Evolutionary conservation across 2,888 invertebrate genomes (phyloP).

Genomic region (Acrocyrtus sp.): DNA sequence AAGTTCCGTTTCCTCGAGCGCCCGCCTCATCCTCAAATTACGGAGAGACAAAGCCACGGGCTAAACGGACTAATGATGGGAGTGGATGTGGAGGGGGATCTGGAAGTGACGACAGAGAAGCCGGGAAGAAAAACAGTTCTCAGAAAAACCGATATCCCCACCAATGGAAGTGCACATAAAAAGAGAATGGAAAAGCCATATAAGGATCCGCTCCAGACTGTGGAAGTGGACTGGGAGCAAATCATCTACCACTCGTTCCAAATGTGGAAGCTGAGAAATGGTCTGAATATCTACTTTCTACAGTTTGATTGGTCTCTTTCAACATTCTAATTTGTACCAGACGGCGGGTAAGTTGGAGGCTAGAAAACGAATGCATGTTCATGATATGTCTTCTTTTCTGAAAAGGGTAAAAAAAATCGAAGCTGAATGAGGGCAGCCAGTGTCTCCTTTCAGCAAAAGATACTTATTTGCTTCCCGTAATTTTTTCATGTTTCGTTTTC

Average conservation of each 20-base stretch:
- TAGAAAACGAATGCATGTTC: too few species aligned
- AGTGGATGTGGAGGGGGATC: neutral
- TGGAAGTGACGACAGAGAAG: neutral
- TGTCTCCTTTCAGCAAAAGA: neutral
- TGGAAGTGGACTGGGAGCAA: conserved; percentile 44
- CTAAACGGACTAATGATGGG: too few species aligned
- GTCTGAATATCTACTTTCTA: conserved; percentile 51
- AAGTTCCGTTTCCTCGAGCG: conserved; percentile 15
- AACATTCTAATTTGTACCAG: conserved; percentile 37
- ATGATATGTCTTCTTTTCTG: too few species aligned
- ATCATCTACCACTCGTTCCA: conserved; percentile 41
- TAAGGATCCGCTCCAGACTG: neutral
- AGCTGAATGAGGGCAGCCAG: neutral
- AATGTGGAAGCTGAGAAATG: conserved; percentile 53
- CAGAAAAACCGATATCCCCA: conserved; percentile 2
- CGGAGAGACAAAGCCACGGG: neutral
- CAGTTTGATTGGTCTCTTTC: conserved; percentile 54
- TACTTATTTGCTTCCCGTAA: neutral
- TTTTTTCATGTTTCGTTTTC: neutral
- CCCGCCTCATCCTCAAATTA: neutral
- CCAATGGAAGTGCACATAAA: neutral
- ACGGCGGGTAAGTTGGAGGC: conserved; percentile 48
- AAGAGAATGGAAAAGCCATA: neutral
- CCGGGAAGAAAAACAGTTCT: too few species aligned
- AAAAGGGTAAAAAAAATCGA: too few species aligned